Base-by-base conservation (phyloP, 1,140 invertebrate genomes). In the Ganaspis sp. region DNA sequence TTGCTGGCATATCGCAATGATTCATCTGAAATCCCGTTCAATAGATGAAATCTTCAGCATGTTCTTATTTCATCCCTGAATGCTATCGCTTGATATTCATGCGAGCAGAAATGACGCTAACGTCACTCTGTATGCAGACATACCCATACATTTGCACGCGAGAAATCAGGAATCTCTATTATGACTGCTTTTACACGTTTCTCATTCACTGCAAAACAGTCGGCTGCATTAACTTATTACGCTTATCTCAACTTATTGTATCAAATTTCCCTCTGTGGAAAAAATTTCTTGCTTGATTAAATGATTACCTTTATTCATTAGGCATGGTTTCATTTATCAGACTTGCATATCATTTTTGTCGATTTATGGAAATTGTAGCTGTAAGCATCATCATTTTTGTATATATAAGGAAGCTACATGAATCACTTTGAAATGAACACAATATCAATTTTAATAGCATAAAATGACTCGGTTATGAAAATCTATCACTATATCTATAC, bases 241-340 rank as follows among this genome's bases (percentile, higher is more conserved):
- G 45, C n/a, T 49, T 49, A 49, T 49, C 45, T 49, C 45, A 49
- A 49, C n/a, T 49, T 49, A n/a, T n/a, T n/a, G n/a, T n/a, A n/a
- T 49, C 45, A 19, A 4, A n/a, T n/a, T n/a, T 49, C 45, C n/a
- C 45, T 49, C 17, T 49, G 17, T 49, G 12, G n/a, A n/a, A n/a
- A 17, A 49, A 17, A n/a, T 49, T 49, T 49, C 45, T n/a, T n/a
- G 45, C 8, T 6, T 49, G 1, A 8, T 49, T 17, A 0, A 19
- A 49, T 49, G 45, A 3, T n/a, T 5, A 49, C 45, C 45, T 49
- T 49, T 19, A n/a, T 9, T 2, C n/a, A 49, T n/a, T n/a, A n/a
- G n/a, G n/a, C n/a, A n/a, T n/a, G n/a, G n/a, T n/a, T n/a, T n/a
- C n/a, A n/a, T n/a, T n/a, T n/a, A n/a, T n/a, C n/a, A n/a, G n/a